Conservation (phyloP, 2,797 vertebrate species). For the Columba guinea region DNA sequence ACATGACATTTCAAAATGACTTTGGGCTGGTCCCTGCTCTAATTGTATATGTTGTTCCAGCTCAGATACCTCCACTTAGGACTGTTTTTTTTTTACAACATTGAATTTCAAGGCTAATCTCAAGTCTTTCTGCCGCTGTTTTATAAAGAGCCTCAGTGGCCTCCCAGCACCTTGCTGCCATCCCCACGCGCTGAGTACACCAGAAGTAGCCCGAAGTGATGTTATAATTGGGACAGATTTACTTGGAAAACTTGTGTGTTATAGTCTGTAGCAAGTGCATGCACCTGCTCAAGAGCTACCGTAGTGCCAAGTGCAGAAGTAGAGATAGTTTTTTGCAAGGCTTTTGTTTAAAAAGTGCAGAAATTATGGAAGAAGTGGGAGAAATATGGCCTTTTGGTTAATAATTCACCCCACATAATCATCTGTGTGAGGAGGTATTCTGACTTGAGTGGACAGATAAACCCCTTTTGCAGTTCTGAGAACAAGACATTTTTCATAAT, state of each 20-base stretch:
- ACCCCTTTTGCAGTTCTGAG: neutral
- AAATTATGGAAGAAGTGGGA: neutral
- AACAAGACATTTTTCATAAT: neutral
- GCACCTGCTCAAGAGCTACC: constrained; percentile 22
- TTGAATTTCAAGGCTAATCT: constrained; percentile 8
- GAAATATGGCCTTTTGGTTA: neutral
- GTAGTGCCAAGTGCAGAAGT: fast-evolving
- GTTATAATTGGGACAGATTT: constrained; percentile 34
- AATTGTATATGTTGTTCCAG: neutral
- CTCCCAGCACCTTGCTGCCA: neutral
- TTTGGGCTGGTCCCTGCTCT: neutral
- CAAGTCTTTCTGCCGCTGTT: neutral
- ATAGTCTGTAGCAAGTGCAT: neutral
- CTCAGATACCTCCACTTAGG: neutral
- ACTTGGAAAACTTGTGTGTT: neutral
- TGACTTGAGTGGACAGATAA: neutral
- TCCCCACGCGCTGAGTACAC: neutral
- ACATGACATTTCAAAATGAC: neutral
- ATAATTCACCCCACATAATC: neutral
- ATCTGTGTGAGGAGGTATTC: neutral
- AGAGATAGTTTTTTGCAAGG: neutral
- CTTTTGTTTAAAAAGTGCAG: neutral
- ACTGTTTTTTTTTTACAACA: neutral
- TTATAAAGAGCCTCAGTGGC: neutral
- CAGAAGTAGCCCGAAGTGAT: constrained; percentile 56